Evolutionary conservation across 2,113 vertebrate species (phyloP).

Genomic region (Brienomyrus brachyistius): DNA sequence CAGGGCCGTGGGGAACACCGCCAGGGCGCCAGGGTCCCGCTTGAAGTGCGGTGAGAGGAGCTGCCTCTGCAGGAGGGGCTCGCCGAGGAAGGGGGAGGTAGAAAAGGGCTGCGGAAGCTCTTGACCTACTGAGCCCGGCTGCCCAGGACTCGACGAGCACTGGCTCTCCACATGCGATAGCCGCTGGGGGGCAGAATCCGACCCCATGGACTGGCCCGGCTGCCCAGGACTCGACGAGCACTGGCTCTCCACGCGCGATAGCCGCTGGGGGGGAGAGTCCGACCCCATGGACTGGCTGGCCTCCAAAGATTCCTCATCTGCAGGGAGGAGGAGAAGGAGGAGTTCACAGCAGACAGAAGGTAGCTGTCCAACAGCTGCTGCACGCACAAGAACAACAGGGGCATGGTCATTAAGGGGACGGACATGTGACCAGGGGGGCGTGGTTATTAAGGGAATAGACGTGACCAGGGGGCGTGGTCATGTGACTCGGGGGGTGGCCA

Average conservation of each 20-base stretch:
- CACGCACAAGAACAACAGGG: neutral
- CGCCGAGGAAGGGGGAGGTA: conserved; percentile 66
- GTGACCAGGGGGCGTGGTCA: too few relatives aligned
- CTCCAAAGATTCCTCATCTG: conserved; percentile 80
- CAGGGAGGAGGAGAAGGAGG: conserved; percentile 23
- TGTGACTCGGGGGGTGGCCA: too few relatives aligned
- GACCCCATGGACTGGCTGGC: conserved; percentile 61
- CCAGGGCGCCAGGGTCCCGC: conserved; percentile 58
- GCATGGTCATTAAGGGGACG: neutral
- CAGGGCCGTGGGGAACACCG: conserved; percentile 71
- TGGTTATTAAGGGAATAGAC: neutral
- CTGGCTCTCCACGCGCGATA: conserved; percentile 56
- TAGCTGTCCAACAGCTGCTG: neutral
- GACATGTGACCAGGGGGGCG: neutral
- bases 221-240: conserved; percentile 60
- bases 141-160: conserved; percentile 63
- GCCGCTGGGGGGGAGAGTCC: conserved; percentile 67
- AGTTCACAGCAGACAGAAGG: neutral
- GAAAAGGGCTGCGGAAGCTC: conserved; percentile 72
- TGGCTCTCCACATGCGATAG: conserved; percentile 57
- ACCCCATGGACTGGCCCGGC: conserved; percentile 55
- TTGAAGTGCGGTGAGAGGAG: conserved; percentile 72
- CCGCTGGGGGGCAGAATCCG: conserved; percentile 70
- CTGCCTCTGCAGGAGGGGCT: conserved; percentile 69
- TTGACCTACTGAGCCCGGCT: conserved; percentile 47